phyloP scores from a whole-genome alignment of 2,888 invertebrate genomes.

The Phalera bucephala region DNA sequence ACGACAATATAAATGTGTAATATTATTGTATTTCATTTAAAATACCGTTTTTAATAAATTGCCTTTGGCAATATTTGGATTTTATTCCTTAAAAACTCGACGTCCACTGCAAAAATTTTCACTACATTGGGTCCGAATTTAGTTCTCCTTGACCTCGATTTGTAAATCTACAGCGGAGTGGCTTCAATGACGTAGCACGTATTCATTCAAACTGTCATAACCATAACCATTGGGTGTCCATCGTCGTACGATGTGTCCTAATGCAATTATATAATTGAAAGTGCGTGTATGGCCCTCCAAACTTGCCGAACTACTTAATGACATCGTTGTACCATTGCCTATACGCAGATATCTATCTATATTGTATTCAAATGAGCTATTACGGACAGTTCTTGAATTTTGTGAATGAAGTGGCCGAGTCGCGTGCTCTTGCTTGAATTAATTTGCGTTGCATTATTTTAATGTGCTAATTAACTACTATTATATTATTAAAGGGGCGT shows the following conservation, averaged over 20 bases:
- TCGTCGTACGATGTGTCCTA: conserved; percentile 32
- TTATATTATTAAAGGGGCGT: conserved; percentile 58
- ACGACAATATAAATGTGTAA: conserved; percentile 28
- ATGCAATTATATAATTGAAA: conserved; percentile 33
- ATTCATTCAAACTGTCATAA: conserved; percentile 55
- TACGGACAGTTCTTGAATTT: conserved; percentile 57
- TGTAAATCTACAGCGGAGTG: conserved; percentile 37
- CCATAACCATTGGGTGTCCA: conserved; percentile 44
- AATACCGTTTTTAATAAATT: conserved; percentile 16
- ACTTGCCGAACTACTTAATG: conserved; percentile 34
- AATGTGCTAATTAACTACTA: conserved; percentile 64
- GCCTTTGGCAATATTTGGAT: conserved; percentile 6
- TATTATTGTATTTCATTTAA: conserved; percentile 25
- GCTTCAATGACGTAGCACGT: conserved; percentile 39
- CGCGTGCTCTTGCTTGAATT: conserved; percentile 61
- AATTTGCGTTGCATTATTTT: conserved; percentile 68
- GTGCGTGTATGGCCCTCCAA: conserved; percentile 23
- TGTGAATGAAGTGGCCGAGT: conserved; percentile 57
- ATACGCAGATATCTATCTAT: conserved; percentile 38
- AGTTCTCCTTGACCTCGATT: conserved; percentile 50
- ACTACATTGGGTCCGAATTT: conserved; percentile 20
- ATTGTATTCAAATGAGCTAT: conserved; percentile 71
- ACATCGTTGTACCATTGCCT: conserved; percentile 27
- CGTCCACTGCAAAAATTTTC: conserved; percentile 17
- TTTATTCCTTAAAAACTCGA: conserved; percentile 11